Evolutionary conservation across 2,888 invertebrate genomes (phyloP).

Genomic region (Himalopsyche tibetana): DNA sequence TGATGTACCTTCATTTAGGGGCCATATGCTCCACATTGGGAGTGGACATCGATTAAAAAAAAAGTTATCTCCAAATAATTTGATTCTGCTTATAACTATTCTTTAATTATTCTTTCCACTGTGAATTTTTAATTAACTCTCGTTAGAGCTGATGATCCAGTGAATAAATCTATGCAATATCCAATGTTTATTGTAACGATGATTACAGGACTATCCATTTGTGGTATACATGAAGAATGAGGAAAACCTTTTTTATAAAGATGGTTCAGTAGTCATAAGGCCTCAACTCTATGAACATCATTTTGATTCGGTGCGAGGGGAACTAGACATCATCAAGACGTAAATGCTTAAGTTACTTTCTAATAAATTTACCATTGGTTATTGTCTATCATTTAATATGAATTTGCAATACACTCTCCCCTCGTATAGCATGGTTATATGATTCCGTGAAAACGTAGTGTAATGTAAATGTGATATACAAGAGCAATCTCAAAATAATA

Average conservation of each 20-base stretch:
- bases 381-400: background rate
- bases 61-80: too few species aligned
- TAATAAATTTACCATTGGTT: too few species aligned
- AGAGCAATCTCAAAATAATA: too few species aligned
- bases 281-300: slow-evolving; percentile 78
- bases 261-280: slow-evolving; percentile 78
- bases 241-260: slow-evolving; percentile 75
- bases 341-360: slow-evolving; percentile 64
- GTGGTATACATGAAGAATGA: slow-evolving; percentile 80
- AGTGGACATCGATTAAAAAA: too few species aligned
- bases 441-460: too few species aligned
- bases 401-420: background rate
- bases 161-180: background rate
- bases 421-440: too few species aligned
- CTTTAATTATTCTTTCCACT: background rate
- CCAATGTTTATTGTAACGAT: slow-evolving; percentile 45
- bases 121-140: background rate
- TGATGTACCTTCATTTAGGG: too few species aligned
- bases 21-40: too few species aligned
- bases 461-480: too few species aligned
- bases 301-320: slow-evolving; percentile 74
- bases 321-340: slow-evolving; percentile 72
- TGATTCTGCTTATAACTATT: background rate
- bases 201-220: slow-evolving; percentile 82
- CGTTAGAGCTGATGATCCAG: background rate